Evolutionary conservation across 2,888 invertebrate species (phyloP), one percentile per base, ranked within the genome.

Genomic region (Shargacucullia verbasci): DNA sequence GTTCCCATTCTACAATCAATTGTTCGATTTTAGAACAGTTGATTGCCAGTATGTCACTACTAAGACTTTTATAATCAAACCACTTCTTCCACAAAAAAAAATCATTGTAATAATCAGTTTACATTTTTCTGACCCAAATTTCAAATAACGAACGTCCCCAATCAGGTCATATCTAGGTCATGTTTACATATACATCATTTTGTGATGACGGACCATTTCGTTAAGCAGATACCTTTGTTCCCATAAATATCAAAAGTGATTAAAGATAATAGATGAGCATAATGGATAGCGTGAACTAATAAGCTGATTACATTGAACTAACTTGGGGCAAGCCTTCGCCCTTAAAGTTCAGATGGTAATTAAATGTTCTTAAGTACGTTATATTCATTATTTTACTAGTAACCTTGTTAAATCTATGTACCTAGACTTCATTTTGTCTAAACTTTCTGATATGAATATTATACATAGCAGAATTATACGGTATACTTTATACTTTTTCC

Each of bases 241-340:
- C 27, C 43, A 48, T 56, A 49, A 49, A 56, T 44, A 44, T 34
- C 43, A 49, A 9, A 29, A 4, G 1, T 6, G 1, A 29, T 29
- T 29, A 29, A 29, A 29, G 43, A 44, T 56, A 56, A 56, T 54
- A 40, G 40, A 56, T 56, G 31, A 31, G n/a, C 29, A 35, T 57
- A 50, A 45, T 45, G 20, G 37, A 57, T 50, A 40, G 37, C 43
- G 20, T 14, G 41, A 56, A 44, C 37, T 38, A 44, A 56, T 56
- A 56, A 56, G 38, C 38, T 56, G 33, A 56, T 56, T 55, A 48
- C 11, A 25, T 10, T 25, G 25, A 43, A 33, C 48, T n/a, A 43
- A 48, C n/a, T 48, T 45, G 33, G 41, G 33, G 9, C 25, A 34
- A 45, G 34, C 37, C 11, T 33, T 20, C 41, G 41, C 15, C 14